phyloP scores from a whole-genome alignment of 2,113 vertebrate genomes.

The Orthochromis indermauri region DNA sequence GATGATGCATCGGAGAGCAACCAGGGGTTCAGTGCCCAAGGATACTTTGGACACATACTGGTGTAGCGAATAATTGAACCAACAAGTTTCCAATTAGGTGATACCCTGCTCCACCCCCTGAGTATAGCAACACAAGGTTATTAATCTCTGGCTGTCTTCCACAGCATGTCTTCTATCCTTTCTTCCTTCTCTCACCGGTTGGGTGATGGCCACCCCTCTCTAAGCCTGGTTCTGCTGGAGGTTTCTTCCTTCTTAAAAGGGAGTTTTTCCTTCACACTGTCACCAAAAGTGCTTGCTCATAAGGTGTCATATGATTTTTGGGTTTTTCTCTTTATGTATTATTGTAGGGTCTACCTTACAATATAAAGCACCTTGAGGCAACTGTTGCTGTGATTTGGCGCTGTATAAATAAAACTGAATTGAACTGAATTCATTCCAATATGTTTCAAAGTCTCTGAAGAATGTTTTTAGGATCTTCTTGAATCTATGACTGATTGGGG shows the following conservation, averaged over 20 bases:
- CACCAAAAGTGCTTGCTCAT: background rate
- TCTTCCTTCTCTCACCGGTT: background rate
- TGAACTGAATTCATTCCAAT: background rate
- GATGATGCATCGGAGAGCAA: background rate
- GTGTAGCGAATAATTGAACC: background rate
- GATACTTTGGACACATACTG: background rate
- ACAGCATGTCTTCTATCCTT: background rate
- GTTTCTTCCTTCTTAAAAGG: background rate
- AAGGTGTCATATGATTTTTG: background rate
- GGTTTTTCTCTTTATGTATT: background rate
- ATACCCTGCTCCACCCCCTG: background rate
- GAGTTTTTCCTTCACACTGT: background rate
- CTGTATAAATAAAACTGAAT: background rate
- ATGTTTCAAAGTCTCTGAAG: background rate
- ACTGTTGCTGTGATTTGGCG: background rate
- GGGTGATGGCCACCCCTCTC: background rate
- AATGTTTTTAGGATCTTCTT: background rate
- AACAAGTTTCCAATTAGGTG: background rate
- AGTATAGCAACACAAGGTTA: background rate
- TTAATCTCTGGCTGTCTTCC: background rate
- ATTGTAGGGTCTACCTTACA: background rate
- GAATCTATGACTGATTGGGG: background rate
- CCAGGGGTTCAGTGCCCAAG: background rate
- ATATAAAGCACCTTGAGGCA: background rate
- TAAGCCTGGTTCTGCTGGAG: background rate